phyloP scores from a whole-genome alignment of 2,888 invertebrate genomes.

The Pheosia gnoma region DNA sequence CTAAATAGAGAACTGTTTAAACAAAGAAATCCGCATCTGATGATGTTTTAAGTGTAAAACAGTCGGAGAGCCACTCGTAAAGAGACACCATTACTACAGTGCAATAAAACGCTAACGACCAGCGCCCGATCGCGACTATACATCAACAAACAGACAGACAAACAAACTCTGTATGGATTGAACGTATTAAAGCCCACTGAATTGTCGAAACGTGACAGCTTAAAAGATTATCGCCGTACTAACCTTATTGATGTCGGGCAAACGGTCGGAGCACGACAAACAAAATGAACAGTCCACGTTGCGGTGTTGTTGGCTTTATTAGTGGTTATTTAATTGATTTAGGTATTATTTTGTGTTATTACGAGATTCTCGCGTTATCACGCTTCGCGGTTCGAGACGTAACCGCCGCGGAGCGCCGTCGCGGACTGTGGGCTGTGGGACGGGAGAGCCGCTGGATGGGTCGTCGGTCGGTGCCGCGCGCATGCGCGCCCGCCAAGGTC shows the following conservation, averaged over 20 bases:
- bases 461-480: constrained; percentile 54
- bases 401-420: constrained; percentile 55
- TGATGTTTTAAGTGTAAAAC: constrained; percentile 53
- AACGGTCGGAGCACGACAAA: constrained; percentile 19
- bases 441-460: constrained; percentile 47
- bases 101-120: constrained; percentile 62
- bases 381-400: constrained; percentile 34
- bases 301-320: constrained; percentile 18
- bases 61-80: constrained; percentile 37
- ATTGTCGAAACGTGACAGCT: constrained; percentile 73
- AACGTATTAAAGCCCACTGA: constrained; percentile 63
- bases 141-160: constrained; percentile 58
- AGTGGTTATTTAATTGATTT: constrained; percentile 25
- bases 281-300: constrained; percentile 22
- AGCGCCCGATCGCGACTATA: constrained; percentile 33
- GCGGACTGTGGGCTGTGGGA: constrained; percentile 60
- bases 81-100: constrained; percentile 50
- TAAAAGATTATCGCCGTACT: constrained; percentile 58
- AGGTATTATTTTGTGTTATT: constrained; percentile 39
- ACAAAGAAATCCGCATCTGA: constrained; percentile 58
- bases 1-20: constrained; percentile 52
- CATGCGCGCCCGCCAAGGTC: constrained; percentile 72
- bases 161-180: constrained; percentile 64
- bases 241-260: constrained; percentile 48
- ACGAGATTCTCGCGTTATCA: constrained; percentile 29